Percentiles rank a stretch among this genome's conserved stretches.
These are phyloP conservation scores for Aurelia coerulea DNA, from an alignment of 30 jellyfish, hydroid and myxozoan species.

Conservation along the genomic window DNA sequence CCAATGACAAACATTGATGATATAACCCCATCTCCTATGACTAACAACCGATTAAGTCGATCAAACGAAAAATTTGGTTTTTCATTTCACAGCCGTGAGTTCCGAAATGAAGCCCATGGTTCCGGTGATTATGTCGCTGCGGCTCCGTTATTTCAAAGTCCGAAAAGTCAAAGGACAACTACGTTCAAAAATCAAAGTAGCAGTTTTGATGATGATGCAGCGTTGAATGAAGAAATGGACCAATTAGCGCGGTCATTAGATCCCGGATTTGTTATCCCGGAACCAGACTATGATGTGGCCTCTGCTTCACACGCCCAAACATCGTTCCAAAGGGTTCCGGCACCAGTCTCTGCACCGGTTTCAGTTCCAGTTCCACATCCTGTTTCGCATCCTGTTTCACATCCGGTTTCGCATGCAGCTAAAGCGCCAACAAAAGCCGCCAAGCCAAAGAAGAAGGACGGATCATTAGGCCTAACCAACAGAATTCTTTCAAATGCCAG, in stretches of 20 bases:
- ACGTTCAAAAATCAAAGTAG: conserved; percentile 1
- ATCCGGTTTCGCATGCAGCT: not conserved
- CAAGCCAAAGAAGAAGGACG: conserved; percentile 29
- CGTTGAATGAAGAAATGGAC: conserved; percentile 45
- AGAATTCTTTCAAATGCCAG: conserved; percentile 52
- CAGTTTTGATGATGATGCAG: conserved; percentile 41
- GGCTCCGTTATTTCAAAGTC: not conserved
- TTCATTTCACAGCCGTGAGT: not conserved
- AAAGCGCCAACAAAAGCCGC: conserved; percentile 13
- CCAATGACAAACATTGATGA: not conserved
- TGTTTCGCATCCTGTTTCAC: not conserved
- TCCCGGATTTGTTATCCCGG: conserved; percentile 45
- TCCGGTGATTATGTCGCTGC: not conserved
- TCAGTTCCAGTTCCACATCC: not conserved
- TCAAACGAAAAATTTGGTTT: not conserved
- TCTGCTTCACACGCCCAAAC: not conserved
- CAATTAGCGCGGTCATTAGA: conserved; percentile 34
- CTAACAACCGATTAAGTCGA: not conserved
- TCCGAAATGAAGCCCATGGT: not conserved
- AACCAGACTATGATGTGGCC: conserved; percentile 63
- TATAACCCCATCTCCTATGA: not conserved
- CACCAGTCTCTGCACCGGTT: not conserved
- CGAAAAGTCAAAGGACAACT: not conserved
- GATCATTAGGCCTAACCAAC: conserved; percentile 44
- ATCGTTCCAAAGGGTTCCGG: not conserved